Evolutionary conservation across 2,113 vertebrate genomes (phyloP).

Genomic region (Sorex araneus): DNA sequence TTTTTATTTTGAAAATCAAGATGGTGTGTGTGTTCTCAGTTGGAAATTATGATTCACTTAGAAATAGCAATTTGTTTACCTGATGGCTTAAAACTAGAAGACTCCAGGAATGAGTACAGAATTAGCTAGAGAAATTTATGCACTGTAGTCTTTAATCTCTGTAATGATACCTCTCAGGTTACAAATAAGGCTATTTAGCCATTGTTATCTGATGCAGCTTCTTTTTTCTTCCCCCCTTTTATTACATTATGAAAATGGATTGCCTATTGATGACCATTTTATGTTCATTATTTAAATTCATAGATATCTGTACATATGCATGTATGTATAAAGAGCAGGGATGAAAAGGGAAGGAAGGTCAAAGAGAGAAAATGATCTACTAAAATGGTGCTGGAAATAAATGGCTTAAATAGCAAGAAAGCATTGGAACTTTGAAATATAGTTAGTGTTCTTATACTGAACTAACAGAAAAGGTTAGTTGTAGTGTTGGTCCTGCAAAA

Average conservation of each 20-base stretch:
- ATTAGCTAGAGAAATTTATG: conserved; percentile 58
- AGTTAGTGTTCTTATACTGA: not conserved
- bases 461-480: conserved; percentile 29
- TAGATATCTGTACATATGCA: not conserved
- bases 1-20: conserved; percentile 19
- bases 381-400: not conserved
- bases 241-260: not conserved
- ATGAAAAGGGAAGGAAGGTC: not conserved
- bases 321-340: not conserved
- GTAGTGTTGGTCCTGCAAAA: not conserved
- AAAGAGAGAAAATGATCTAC: not conserved
- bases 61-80: conserved; percentile 61
- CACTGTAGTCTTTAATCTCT: conserved; percentile 64
- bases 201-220: conserved; percentile 52
- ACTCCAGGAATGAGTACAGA: conserved; percentile 41
- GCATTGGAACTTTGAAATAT: not conserved
- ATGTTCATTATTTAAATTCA: conserved; percentile 47
- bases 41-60: conserved; percentile 64
- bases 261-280: not conserved
- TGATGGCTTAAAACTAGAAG: conserved; percentile 37
- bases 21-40: not conserved
- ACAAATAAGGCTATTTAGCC: conserved; percentile 12
- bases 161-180: conserved; percentile 23
- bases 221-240: conserved; percentile 39
- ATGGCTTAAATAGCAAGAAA: not conserved